These are phyloP conservation scores for Trypoxylus dichotomus DNA, from an alignment of 1,140 invertebrate species.

Conservation along the genomic window DNA sequence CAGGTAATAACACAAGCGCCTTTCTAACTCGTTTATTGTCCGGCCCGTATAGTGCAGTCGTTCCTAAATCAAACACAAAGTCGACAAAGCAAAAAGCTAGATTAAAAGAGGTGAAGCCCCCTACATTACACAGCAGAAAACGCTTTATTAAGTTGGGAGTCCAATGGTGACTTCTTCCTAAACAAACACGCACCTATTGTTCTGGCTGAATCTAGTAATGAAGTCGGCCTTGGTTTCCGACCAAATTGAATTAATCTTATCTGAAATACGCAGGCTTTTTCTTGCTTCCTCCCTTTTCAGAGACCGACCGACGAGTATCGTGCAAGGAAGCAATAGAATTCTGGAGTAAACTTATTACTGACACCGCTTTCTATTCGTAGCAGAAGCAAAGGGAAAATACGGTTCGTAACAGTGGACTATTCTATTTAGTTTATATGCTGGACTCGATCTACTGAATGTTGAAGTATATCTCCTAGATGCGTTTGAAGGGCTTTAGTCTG, in stretches of 20 bases:
- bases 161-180: not conserved
- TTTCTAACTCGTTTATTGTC: not conserved
- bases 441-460: not conserved
- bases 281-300: not conserved
- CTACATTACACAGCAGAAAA: not conserved
- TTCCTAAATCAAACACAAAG: not conserved
- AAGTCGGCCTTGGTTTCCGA: not conserved
- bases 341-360: not conserved
- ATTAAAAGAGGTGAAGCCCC: not conserved
- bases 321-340: not conserved
- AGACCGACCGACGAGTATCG: not conserved
- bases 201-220: not conserved
- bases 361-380: not conserved
- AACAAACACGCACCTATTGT: conserved; percentile 2
- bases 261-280: conserved; percentile 2
- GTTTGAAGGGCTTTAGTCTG: not conserved
- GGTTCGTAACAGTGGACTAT: not conserved
- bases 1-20: not conserved
- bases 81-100: not conserved
- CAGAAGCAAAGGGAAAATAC: not conserved
- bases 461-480: not conserved
- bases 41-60: not conserved
- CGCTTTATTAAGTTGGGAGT: not conserved
- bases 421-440: not conserved
- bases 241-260: conserved; percentile 7